Conservation (phyloP, 2,888 invertebrate species). For the Meghimatium bilineatum region DNA sequence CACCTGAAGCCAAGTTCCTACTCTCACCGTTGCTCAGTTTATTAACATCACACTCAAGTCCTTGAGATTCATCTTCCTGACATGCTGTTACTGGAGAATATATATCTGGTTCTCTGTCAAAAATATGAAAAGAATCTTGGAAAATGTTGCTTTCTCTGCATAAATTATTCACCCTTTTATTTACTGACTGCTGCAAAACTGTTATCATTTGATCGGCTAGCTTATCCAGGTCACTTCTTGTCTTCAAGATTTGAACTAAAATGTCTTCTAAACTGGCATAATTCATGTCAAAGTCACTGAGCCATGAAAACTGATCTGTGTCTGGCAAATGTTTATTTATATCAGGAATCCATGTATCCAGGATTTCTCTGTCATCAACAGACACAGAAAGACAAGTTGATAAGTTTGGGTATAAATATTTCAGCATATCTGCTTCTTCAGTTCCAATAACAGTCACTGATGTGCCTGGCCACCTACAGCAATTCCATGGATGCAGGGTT, state of each 20-base stretch:
- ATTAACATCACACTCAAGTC: not conserved
- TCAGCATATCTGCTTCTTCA: not conserved
- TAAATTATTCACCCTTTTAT: slow-evolving; percentile 64
- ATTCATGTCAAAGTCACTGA: not conserved
- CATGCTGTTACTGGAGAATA: not conserved
- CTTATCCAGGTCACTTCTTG: slow-evolving; percentile 48
- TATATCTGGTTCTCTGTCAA: not conserved
- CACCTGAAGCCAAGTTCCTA: slow-evolving; percentile 52
- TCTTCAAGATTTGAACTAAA: slow-evolving; percentile 9
- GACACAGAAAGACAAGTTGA: not conserved
- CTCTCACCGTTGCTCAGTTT: not conserved
- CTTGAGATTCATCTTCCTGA: not conserved
- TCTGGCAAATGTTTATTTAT: slow-evolving; percentile 20
- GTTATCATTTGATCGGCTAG: slow-evolving; percentile 68
- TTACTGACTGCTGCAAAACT: slow-evolving; percentile 71
- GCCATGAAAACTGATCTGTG: not conserved
- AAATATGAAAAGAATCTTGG: not conserved
- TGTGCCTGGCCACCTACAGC: slow-evolving; percentile 66
- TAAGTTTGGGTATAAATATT: slow-evolving; percentile 16
- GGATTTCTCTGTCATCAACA: not conserved
- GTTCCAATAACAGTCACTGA: slow-evolving; percentile 48
- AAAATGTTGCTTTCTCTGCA: slow-evolving; percentile 29
- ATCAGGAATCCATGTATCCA: slow-evolving; percentile 35
- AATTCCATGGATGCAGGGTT: slow-evolving; percentile 69
- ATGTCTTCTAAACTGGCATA: not conserved